Conservation (phyloP, 2,888 invertebrate species). For the Cantharis flavilabris region DNA sequence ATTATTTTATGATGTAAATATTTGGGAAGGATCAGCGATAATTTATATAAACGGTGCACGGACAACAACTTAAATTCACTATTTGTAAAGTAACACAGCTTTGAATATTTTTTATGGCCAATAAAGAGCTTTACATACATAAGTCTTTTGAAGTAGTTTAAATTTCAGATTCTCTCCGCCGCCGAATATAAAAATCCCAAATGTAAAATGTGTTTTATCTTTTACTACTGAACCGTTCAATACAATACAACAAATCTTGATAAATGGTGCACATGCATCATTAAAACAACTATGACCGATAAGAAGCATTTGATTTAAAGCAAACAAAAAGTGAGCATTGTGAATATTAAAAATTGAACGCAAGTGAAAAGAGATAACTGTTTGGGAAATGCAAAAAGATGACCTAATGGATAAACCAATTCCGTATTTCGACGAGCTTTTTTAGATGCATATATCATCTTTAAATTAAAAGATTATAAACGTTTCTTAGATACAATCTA, state of each 20-base stretch:
- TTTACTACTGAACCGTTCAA: neutral
- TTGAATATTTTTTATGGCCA: neutral
- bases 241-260: neutral
- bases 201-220: neutral
- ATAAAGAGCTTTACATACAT: neutral
- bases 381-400: neutral
- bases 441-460: neutral
- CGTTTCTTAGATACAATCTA: conserved; percentile 13
- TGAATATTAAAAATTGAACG: neutral
- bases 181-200: neutral
- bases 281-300: neutral
- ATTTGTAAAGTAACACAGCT: neutral
- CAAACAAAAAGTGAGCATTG: neutral
- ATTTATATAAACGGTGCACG: neutral
- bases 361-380: neutral
- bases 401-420: neutral
- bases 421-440: neutral
- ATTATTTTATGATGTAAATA: neutral
- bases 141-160: neutral
- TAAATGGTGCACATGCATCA: neutral
- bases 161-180: neutral
- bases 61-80: neutral
- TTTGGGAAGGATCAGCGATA: neutral
- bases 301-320: neutral
- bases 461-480: conserved; percentile 20